Conservation (phyloP, 2,888 invertebrate genomes). For the Nomada fucata region DNA sequence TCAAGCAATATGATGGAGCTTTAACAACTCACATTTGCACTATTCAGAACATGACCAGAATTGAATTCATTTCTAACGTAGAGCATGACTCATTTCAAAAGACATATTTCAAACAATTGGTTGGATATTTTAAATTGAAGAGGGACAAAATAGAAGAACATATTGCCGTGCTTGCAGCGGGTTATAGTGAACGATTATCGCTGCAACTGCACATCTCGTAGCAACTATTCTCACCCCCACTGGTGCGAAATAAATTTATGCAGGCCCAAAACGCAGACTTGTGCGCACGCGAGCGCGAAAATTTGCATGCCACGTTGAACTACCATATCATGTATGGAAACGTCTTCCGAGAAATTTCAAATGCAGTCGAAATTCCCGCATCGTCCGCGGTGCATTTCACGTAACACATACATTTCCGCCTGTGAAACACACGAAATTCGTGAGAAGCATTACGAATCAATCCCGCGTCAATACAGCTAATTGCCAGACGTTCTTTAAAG, state of each 20-base stretch:
- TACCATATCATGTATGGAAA: slow-evolving; percentile 1
- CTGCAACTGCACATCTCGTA: background rate
- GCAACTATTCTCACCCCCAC: background rate
- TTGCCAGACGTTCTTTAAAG: too few relatives aligned
- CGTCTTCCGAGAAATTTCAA: slow-evolving; percentile 28
- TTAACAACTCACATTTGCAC: too few relatives aligned
- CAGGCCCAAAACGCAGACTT: background rate
- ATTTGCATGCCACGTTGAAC: slow-evolving; percentile 17
- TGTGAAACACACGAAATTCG: too few relatives aligned
- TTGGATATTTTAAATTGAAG: too few relatives aligned
- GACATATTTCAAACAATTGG: too few relatives aligned
- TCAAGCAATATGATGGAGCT: too few relatives aligned
- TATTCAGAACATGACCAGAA: too few relatives aligned
- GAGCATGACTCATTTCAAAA: too few relatives aligned
- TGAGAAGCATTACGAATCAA: background rate
- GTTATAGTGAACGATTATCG: background rate
- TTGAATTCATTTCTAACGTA: too few relatives aligned
- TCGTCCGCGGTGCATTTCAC: background rate
- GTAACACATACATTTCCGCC: slow-evolving; percentile 14
- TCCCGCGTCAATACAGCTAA: background rate
- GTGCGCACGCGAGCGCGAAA: slow-evolving; percentile 8
- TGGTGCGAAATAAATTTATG: slow-evolving; percentile 27
- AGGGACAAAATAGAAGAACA: too few relatives aligned
- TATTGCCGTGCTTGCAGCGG: background rate
- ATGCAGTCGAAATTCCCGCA: slow-evolving; percentile 16